These are phyloP conservation scores for Tauraco erythrolophus DNA, from an alignment of 2,113 vertebrate genomes.

Conservation along the genomic window DNA sequence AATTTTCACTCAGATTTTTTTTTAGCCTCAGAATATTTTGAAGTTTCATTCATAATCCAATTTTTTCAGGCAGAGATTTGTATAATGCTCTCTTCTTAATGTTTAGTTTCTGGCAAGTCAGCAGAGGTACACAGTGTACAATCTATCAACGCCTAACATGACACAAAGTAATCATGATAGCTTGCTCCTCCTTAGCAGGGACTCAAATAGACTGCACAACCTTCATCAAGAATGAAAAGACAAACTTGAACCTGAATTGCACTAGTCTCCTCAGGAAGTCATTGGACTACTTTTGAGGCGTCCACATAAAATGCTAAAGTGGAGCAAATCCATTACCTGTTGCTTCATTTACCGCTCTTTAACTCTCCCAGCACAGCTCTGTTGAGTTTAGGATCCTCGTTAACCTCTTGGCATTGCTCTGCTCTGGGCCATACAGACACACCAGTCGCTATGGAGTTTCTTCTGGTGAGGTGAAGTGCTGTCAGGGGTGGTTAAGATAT, in stretches of 20 bases:
- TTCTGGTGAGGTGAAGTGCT: neutral
- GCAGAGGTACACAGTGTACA: neutral
- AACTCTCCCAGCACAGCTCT: neutral
- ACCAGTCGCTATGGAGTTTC: neutral
- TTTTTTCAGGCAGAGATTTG: neutral
- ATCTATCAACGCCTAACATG: neutral
- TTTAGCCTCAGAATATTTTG: neutral
- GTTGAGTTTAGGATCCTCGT: neutral
- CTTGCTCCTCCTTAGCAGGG: neutral
- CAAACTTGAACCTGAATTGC: neutral
- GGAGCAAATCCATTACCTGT: neutral
- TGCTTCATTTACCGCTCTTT: neutral
- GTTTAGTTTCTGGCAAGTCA: neutral
- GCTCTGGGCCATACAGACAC: neutral
- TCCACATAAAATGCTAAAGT: neutral
- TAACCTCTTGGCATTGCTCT: fast-evolving
- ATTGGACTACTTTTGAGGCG: neutral
- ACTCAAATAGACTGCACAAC: neutral
- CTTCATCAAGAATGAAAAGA: neutral
- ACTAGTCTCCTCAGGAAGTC: neutral
- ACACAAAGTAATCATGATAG: fast-evolving
- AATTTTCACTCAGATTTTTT: neutral
- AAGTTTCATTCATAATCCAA: neutral
- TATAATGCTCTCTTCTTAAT: neutral
- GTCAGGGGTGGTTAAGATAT: neutral